Percentiles rank a stretch among this genome's conserved stretches.
These are phyloP conservation scores for Meiosimyza platycephala DNA, from an alignment of 2,888 invertebrate genomes.

Conservation along the genomic window DNA sequence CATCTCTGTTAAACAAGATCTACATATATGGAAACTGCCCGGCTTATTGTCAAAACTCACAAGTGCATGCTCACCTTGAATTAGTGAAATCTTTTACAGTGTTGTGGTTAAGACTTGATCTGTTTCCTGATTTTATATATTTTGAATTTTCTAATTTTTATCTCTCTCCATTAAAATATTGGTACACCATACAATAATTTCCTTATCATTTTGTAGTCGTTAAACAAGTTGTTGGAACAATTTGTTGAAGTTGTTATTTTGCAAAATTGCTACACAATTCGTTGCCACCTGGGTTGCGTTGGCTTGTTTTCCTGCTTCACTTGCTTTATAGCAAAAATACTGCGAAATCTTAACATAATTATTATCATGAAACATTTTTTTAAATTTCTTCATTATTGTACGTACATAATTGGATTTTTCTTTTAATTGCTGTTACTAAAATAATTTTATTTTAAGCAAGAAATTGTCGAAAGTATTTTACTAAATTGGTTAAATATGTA, in stretches of 20 bases:
- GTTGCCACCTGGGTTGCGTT: background rate
- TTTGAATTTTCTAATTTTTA: background rate
- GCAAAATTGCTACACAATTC: background rate
- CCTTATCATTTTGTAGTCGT: background rate
- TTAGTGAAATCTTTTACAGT: background rate
- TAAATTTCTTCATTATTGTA: background rate
- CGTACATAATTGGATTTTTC: background rate
- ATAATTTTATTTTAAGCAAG: background rate
- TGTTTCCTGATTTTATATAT: background rate
- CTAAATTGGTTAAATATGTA: too few relatives aligned
- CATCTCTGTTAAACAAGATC: too few relatives aligned
- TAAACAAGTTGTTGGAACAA: conserved; percentile 11
- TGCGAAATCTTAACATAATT: background rate
- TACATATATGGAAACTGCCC: background rate
- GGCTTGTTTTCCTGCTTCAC: background rate
- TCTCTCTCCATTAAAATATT: background rate
- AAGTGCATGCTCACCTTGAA: background rate
- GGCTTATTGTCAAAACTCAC: background rate
- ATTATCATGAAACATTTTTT: background rate
- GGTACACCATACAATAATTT: background rate
- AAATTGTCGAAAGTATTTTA: too few relatives aligned
- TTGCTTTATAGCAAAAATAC: too few relatives aligned
- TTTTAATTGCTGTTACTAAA: background rate
- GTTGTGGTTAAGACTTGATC: background rate
- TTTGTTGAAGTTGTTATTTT: background rate